Evolutionary conservation across 2,113 vertebrate genomes (phyloP), one percentile per base, ranked within the genome.

Genomic region (Eretmochelys imbricata): DNA sequence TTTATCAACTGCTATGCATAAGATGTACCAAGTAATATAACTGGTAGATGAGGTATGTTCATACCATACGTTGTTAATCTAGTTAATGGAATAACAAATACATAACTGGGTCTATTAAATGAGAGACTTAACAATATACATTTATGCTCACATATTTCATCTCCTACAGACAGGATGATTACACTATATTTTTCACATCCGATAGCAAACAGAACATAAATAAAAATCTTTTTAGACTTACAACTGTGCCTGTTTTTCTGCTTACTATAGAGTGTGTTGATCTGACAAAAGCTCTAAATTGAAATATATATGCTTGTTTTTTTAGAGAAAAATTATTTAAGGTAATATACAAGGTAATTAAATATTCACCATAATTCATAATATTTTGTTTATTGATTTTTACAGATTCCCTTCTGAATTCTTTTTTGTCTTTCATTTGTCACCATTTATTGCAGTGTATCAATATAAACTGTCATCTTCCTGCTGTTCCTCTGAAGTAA

Each of bases 1-100:
- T 95, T 95, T 94, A 89, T 97, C 94, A 97, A 27, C 42, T 76
- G 72, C 82, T 93, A 50, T 83, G 62, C 72, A 25, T 89, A 93
- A 92, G 54, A 92, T 80, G 38, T 69, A 86, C 0, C 0, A 97
- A 96, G 85, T 53, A 95, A 94, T 96, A 92, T 79, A 97, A 93
- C 85, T 90, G n/a, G 87, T 96, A 95, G 82, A 97, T 94, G 95
- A 97, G 11, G 5, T 94, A 87, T 31, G 57, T 53, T 96, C 54
- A 82, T 87, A 87, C 24, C 69, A 76, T 91, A 93, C 78, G 75
- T 78, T 97, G 85, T 95, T 97, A 96, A 93, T 97, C 92, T 96
- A 93, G 91, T 93, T 97, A 97, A 97, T 95, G 85, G 91, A 98
- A 95, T 89, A 97, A 91, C 69, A 97, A 97, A 97, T 97, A 94